Evolutionary conservation across 2,113 vertebrate species (phyloP), one percentile per base, ranked within the genome.

Genomic region (Ictidomys tridecemlineatus): DNA sequence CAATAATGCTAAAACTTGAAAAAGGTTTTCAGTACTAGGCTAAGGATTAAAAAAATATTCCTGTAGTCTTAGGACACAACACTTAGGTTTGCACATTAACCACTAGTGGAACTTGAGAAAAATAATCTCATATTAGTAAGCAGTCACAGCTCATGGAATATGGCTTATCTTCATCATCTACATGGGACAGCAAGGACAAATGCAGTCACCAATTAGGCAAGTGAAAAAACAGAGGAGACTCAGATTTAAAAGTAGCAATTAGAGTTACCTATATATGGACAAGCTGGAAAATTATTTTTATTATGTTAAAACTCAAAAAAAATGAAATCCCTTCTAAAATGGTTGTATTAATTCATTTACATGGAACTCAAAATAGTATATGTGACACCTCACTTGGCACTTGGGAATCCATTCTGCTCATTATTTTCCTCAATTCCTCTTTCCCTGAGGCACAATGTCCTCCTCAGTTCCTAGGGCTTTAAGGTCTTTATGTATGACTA

Each of bases 241-340:
- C 12, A 32, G 69, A 53, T 79, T 91, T 74, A 91, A 65, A 93
- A 82, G n/a, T 7, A 51, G 90, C 56, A 74, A 89, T 92, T 86
- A 86, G 56, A 83, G 24, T 85, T 82, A 73, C 9, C 45, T 42
- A 17, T 58, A 20, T 22, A 58, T 58, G 8, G 65, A 39, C 39
- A 93, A 93, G 89, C 10, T 42, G 24, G 53, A 92, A 78, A 89
- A 85, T n/a, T 1, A 16, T 37, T 90, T 56, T 90, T 79, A 61
- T 74, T 70, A 67, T 58, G 53, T 79, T 24, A 65, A 95, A 76
- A 37, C 34, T 65, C 4, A 78, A 74, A 93, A 78, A 16, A 20
- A 56, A 69, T 48, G 16, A 89, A 73, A 83, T 76, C 18, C 17
- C 34, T 91, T 82, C 58, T 72, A 45, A 87, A 67, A 58, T 1